These are phyloP conservation scores for Electrophaes corylata DNA, from an alignment of 2,888 invertebrate species.

Conservation along the genomic window DNA sequence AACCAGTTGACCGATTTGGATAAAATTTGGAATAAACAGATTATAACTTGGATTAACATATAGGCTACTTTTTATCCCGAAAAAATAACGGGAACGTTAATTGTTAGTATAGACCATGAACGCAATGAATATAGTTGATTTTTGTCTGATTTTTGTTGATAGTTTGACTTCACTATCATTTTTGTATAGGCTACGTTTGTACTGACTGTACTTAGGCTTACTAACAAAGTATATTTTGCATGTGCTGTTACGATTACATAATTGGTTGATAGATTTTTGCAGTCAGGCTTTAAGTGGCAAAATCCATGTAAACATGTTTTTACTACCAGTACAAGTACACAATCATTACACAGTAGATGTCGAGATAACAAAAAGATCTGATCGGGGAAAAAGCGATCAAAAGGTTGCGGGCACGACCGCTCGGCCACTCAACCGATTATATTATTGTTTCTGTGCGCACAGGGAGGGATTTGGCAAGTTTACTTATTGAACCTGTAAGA, in stretches of 20 bases:
- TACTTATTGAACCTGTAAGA: no score
- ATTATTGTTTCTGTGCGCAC: conserved; percentile 38
- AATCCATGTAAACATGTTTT: conserved; percentile 21
- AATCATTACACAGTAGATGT: conserved; percentile 68
- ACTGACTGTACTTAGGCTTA: no score
- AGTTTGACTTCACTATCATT: no score
- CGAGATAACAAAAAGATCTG: conserved; percentile 67
- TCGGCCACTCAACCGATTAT: conserved; percentile 33
- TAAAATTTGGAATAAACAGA: no score
- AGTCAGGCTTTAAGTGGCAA: background rate
- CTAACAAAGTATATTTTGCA: background rate
- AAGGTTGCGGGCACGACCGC: conserved; percentile 66
- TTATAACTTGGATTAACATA: no score
- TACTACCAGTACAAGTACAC: conserved; percentile 45
- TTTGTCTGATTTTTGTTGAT: no score
- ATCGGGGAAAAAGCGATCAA: conserved; percentile 64
- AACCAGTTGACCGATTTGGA: no score
- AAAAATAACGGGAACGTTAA: no score
- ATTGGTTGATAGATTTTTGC: background rate
- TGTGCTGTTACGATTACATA: background rate
- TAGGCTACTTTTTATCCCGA: no score
- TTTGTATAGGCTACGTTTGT: no score
- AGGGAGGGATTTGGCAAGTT: conserved; percentile 29
- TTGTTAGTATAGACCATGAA: no score
- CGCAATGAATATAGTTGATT: no score